A percentile compares a stretch with the other conserved stretches of the same genome.
Conservation (phyloP, 2,888 invertebrate genomes). For the Abrostola tripartita region DNA sequence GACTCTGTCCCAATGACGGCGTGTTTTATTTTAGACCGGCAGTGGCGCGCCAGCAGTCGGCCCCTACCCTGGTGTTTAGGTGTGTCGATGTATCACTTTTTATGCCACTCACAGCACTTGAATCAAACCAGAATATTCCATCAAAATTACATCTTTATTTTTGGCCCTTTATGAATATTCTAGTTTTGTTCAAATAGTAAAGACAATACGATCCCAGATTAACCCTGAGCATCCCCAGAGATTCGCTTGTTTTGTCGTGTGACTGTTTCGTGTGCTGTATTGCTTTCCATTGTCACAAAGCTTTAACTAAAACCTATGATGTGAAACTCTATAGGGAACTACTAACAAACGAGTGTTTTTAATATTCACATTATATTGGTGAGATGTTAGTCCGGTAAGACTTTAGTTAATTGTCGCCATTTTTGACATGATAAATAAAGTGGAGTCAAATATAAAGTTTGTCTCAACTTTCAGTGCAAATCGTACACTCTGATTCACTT, state of each 20-base stretch:
- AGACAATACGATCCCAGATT: constrained; percentile 68
- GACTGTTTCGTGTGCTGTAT: constrained; percentile 67
- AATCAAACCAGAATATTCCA: constrained; percentile 59
- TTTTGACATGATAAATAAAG: no score
- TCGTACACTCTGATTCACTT: no score
- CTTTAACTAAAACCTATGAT: constrained; percentile 30
- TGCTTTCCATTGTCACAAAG: constrained; percentile 76
- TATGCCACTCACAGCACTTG: constrained; percentile 76
- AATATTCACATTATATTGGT: no score
- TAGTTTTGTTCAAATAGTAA: constrained; percentile 75
- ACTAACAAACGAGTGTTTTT: no score
- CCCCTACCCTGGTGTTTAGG: constrained; percentile 89
- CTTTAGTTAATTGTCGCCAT: no score
- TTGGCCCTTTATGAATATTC: constrained; percentile 24
- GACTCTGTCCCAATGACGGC: constrained; percentile 80
- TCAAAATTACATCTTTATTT: constrained; percentile 15
- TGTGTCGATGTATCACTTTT: constrained; percentile 87
- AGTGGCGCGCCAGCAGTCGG: constrained; percentile 88
- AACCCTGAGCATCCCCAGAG: constrained; percentile 68
- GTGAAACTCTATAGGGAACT: no score
- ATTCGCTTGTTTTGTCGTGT: constrained; percentile 74
- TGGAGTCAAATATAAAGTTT: no score
- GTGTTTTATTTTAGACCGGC: constrained; percentile 88
- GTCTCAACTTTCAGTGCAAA: no score
- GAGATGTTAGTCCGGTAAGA: no score